Evolutionary conservation across 2,113 vertebrate species (phyloP).

Genomic region (Furnarius figulus): DNA sequence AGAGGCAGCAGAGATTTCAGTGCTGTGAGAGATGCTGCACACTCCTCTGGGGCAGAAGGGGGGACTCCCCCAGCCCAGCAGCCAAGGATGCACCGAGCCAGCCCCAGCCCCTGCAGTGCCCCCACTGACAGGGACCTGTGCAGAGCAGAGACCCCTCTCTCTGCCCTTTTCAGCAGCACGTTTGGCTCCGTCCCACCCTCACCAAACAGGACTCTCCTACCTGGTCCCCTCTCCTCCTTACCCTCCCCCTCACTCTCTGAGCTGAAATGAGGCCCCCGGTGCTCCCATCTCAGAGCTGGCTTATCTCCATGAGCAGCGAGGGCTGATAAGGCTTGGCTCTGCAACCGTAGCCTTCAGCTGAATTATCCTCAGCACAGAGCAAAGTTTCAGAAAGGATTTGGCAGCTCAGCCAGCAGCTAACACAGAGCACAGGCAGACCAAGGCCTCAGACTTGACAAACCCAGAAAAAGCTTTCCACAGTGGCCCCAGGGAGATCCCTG

Average conservation of each 20-base stretch:
- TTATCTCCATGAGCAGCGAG: not conserved
- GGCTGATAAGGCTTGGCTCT: not conserved
- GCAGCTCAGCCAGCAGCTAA: constrained; percentile 25
- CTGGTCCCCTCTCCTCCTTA: not conserved
- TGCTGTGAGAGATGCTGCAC: not conserved
- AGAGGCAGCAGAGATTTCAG: not conserved
- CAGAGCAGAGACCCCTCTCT: not conserved
- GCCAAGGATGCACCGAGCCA: not conserved
- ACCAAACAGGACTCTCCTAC: not conserved
- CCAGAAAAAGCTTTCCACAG: not conserved
- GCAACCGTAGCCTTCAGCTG: not conserved
- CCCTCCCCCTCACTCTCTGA: not conserved
- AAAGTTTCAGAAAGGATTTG: constrained; percentile 8
- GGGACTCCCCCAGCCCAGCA: not conserved
- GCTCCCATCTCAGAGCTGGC: not conserved
- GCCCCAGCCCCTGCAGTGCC: not conserved
- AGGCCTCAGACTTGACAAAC: not conserved
- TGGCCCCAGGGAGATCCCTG: not conserved
- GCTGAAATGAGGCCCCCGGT: not conserved
- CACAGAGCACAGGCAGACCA: not conserved
- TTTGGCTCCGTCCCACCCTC: not conserved
- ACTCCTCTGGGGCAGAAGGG: not conserved
- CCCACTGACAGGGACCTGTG: too few relatives aligned
- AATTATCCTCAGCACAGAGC: not conserved
- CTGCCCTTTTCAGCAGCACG: not conserved